Percentiles rank a stretch among this genome's conserved stretches.
Evolutionary conservation across 2,888 invertebrate genomes (phyloP).

Genomic region (Drosophila fungiperda): DNA sequence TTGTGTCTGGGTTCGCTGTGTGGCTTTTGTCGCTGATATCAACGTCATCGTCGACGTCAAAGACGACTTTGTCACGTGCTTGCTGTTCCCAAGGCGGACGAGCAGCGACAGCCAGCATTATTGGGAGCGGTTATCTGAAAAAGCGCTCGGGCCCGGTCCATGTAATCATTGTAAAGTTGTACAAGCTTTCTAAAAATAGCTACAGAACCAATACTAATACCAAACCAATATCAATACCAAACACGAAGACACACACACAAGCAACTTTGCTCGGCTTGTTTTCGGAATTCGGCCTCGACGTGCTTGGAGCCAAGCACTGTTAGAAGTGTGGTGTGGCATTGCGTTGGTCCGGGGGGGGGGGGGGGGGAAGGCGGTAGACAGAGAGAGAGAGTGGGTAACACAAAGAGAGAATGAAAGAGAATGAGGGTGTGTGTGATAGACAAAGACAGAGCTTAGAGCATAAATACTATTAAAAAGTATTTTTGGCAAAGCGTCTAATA

Average conservation of each 20-base stretch:
- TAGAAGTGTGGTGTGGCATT: background rate
- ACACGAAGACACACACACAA: conserved; percentile 1
- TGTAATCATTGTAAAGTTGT: conserved; percentile 67
- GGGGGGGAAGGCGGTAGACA: background rate
- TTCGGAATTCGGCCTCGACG: conserved; percentile 38
- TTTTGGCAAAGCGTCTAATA: conserved; percentile 72
- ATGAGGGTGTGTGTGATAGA: conserved; percentile 2
- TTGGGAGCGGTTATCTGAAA: conserved; percentile 57
- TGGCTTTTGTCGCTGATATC: conserved; percentile 36
- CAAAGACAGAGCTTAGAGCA: conserved; percentile 29
- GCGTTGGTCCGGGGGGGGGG: background rate
- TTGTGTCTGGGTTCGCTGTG: conserved; percentile 21
- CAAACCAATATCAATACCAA: conserved; percentile 8
- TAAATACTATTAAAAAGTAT: conserved; percentile 72
- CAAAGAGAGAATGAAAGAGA: background rate
- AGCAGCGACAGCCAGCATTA: conserved; percentile 8
- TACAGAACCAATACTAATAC: conserved; percentile 22
- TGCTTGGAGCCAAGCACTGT: conserved; percentile 27
- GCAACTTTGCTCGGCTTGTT: conserved; percentile 28
- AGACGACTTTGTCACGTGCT: conserved; percentile 59
- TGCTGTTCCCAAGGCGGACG: conserved; percentile 20
- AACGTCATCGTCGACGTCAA: conserved; percentile 20
- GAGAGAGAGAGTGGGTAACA: background rate
- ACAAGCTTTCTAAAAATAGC: conserved; percentile 67
- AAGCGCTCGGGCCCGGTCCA: conserved; percentile 58